Conservation (phyloP, 2,888 invertebrate species). For the Cyclophora albipunctata region DNA sequence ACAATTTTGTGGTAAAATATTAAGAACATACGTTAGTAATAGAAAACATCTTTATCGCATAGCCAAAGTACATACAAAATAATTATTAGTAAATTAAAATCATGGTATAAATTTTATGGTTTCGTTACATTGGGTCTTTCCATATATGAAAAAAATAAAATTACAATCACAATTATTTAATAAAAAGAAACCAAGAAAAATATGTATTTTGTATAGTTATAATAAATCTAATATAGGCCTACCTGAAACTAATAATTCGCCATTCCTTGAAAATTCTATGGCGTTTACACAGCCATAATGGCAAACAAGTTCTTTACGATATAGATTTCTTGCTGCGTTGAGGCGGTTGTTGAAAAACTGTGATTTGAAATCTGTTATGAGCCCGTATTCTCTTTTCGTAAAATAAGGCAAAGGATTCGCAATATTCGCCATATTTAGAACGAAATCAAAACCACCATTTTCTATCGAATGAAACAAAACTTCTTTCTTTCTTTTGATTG, state of each 20-base stretch:
- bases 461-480: conserved; percentile 41
- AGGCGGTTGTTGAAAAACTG: conserved; percentile 78
- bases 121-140: too few relatives aligned
- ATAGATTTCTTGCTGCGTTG: conserved; percentile 82
- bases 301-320: conserved; percentile 87
- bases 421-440: conserved; percentile 62
- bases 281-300: conserved; percentile 98
- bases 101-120: too few relatives aligned
- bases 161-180: too few relatives aligned
- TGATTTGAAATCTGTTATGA: conserved; percentile 73
- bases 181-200: too few relatives aligned
- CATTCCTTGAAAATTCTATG: conserved; percentile 93
- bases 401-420: conserved; percentile 77
- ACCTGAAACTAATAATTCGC: conserved; percentile 92
- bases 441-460: conserved; percentile 54
- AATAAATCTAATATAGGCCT: conserved; percentile 23
- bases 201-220: too few relatives aligned
- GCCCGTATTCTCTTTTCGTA: conserved; percentile 77
- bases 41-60: too few relatives aligned
- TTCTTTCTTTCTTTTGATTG: conserved; percentile 22
- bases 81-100: too few relatives aligned
- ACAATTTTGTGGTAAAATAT: too few relatives aligned
- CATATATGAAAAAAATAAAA: too few relatives aligned
- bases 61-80: too few relatives aligned
- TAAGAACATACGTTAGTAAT: too few relatives aligned